phyloP scores from a whole-genome alignment of 1,140 invertebrate species.

The Lasioglossum baleicum region DNA sequence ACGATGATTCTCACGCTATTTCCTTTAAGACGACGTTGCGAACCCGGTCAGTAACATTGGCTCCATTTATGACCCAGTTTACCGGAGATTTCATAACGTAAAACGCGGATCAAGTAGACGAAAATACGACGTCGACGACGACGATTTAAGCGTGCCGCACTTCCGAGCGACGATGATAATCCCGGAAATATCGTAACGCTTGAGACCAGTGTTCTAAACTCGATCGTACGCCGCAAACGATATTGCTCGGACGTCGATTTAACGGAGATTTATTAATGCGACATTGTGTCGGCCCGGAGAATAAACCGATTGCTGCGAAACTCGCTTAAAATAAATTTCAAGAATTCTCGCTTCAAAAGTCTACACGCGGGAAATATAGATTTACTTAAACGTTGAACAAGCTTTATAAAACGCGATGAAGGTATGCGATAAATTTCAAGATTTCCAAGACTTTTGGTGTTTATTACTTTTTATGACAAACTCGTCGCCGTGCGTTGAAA shows the following conservation, averaged over 20 bases:
- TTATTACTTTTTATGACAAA: too few species aligned
- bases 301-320: conserved; percentile 11
- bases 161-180: conserved; percentile 2
- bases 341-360: background rate
- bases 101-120: background rate
- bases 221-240: conserved; percentile 28
- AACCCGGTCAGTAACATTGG: background rate
- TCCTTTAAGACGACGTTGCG: background rate
- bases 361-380: too few species aligned
- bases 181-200: conserved; percentile 13
- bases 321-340: conserved; percentile 11
- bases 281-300: conserved; percentile 7
- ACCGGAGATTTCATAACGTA: background rate
- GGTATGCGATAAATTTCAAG: too few species aligned
- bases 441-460: too few species aligned
- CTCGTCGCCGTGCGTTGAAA: too few species aligned
- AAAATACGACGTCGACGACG: background rate
- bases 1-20: background rate
- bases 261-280: conserved; percentile 28
- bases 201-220: background rate
- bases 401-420: too few species aligned
- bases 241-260: conserved; percentile 8
- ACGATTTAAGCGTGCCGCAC: background rate
- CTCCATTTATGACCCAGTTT: background rate
- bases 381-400: too few species aligned